phyloP scores from a whole-genome alignment of 2,797 vertebrate genomes.

The Danio albolineatus region DNA sequence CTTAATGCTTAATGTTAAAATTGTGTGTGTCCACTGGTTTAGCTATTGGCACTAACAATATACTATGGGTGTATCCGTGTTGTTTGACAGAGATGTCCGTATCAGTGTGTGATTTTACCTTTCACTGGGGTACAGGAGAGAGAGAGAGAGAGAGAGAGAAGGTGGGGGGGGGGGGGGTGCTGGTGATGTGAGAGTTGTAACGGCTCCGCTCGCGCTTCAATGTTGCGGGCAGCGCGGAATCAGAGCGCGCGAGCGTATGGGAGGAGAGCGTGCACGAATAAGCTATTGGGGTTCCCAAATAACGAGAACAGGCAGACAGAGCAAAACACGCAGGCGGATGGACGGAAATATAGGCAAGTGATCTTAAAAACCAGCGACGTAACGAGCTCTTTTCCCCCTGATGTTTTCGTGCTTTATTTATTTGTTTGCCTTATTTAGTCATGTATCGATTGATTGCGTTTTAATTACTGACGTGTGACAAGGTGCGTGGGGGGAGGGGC shows the following conservation, averaged over 20 bases:
- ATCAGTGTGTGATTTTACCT: conserved; percentile 19
- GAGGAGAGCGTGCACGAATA: conserved; percentile 81
- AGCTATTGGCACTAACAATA: background rate
- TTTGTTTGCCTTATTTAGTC: conserved; percentile 72
- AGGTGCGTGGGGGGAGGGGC: conserved; percentile 80
- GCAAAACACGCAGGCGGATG: conserved; percentile 82
- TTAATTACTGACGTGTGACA: conserved; percentile 85
- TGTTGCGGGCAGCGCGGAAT: conserved; percentile 84
- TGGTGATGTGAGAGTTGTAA: conserved; percentile 83
- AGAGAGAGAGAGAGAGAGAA: conserved; percentile 42
- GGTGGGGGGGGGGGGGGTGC: conserved; percentile 66
- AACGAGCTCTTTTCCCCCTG: conserved; percentile 57
- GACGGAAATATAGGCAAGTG: conserved; percentile 85
- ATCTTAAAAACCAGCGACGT: conserved; percentile 73
- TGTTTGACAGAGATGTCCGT: conserved; percentile 9
- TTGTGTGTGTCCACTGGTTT: background rate
- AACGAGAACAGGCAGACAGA: conserved; percentile 71
- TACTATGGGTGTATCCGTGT: background rate
- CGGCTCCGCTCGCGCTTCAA: conserved; percentile 80
- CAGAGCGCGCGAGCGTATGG: conserved; percentile 83
- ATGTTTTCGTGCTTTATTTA: conserved; percentile 59
- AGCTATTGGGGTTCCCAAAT: conserved; percentile 82
- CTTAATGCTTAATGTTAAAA: background rate
- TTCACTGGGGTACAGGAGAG: conserved; percentile 49
- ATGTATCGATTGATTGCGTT: conserved; percentile 85